Conservation (phyloP, 2,888 invertebrate species). For the Brassicogethes aeneus region DNA sequence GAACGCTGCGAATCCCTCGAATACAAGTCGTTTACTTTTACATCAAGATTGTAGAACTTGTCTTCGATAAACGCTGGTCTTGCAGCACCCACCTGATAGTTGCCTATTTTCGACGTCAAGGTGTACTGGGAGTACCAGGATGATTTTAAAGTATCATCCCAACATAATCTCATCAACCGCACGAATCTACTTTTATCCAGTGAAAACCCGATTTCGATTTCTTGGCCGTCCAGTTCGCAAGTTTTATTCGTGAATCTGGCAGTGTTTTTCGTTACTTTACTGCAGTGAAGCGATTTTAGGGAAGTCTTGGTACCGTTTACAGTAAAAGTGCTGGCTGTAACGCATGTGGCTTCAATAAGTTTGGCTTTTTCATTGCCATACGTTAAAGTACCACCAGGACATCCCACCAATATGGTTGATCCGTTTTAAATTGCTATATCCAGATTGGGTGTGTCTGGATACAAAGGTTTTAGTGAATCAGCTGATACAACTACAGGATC, state of each 20-base stretch:
- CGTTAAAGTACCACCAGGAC: not conserved
- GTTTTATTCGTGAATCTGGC: conserved; percentile 37
- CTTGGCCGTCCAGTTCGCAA: conserved; percentile 41
- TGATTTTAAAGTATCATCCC: conserved; percentile 42
- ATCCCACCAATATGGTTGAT: not conserved
- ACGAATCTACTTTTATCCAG: conserved; percentile 41
- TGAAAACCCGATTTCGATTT: conserved; percentile 47
- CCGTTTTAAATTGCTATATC: not conserved
- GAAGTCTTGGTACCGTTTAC: not conserved
- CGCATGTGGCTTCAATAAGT: not conserved
- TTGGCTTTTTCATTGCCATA: not conserved
- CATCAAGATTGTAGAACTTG: conserved; percentile 40
- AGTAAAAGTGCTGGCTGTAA: not conserved
- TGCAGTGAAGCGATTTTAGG: not conserved
- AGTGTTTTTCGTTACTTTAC: conserved; percentile 23
- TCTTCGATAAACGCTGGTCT: conserved; percentile 43
- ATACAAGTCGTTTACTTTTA: conserved; percentile 30
- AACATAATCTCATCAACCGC: conserved; percentile 46
- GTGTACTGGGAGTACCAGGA: conserved; percentile 47
- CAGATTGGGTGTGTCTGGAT: not conserved
- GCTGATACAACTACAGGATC: not conserved
- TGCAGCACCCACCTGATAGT: conserved; percentile 42
- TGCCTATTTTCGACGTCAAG: conserved; percentile 41
- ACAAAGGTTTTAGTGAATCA: not conserved
- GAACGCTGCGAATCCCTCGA: conserved; percentile 24